Percentiles rank a stretch among this genome's conserved stretches.
These are phyloP conservation scores for Cecidostiba fungosa DNA, from an alignment of 2,888 invertebrate genomes.

Conservation along the genomic window DNA sequence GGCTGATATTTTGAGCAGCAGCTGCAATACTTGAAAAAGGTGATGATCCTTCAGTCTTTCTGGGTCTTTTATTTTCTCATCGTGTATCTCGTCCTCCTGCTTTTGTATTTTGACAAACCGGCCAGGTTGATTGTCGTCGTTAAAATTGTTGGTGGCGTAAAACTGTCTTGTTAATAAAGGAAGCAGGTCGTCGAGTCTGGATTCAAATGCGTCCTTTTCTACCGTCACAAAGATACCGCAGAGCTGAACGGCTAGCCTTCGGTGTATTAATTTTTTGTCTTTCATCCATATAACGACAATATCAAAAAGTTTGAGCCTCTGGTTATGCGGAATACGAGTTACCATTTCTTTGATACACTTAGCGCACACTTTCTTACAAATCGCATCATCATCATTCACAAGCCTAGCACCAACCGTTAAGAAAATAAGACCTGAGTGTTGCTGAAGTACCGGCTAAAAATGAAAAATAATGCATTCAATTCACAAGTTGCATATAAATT, in stretches of 20 bases:
- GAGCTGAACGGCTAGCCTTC: conserved; percentile 89
- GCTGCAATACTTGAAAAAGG: conserved; percentile 87
- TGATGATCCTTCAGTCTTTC: conserved; percentile 88
- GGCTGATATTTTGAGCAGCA: conserved; percentile 86
- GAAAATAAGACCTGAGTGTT: conserved; percentile 86
- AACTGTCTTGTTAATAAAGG: conserved; percentile 82
- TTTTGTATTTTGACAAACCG: conserved; percentile 72
- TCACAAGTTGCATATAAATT: neutral
- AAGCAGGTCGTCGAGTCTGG: conserved; percentile 84
- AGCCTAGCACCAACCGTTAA: conserved; percentile 89
- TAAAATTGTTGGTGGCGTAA: conserved; percentile 65
- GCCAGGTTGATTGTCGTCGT: conserved; percentile 73
- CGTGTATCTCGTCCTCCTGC: conserved; percentile 41
- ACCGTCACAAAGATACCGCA: conserved; percentile 90
- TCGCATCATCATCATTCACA: conserved; percentile 90
- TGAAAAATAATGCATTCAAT: conserved; percentile 55
- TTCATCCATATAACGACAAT: conserved; percentile 87
- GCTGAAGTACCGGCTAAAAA: conserved; percentile 83
- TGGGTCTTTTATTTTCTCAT: conserved; percentile 81
- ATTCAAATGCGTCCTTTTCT: conserved; percentile 87
- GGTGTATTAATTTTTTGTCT: conserved; percentile 85
- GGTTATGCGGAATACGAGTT: conserved; percentile 81
- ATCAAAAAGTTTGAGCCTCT: conserved; percentile 87
- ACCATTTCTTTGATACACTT: conserved; percentile 88
- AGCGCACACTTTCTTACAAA: conserved; percentile 88